Conservation (phyloP, 2,797 vertebrate species). For the Lateolabrax maculatus region DNA sequence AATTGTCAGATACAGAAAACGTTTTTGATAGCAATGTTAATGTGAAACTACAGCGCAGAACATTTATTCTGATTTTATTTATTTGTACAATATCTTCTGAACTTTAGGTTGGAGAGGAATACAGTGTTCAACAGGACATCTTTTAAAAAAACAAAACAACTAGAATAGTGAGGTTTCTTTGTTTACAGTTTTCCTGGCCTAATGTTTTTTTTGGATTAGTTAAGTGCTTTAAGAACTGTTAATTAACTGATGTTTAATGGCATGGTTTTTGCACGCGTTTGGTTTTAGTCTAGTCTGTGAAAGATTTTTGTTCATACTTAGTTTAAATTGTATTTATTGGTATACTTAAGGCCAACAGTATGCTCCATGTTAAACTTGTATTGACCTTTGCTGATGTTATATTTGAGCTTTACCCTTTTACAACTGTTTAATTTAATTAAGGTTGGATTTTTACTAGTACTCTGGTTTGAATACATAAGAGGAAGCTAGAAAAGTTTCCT, state of each 20-base stretch:
- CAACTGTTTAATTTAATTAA: conserved; percentile 14
- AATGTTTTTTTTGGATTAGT: conserved; percentile 36
- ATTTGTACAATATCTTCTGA: conserved; percentile 72
- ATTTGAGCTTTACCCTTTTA: conserved; percentile 38
- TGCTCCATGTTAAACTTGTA: conserved; percentile 38
- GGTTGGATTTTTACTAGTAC: not conserved
- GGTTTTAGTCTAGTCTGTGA: conserved; percentile 70
- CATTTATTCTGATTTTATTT: conserved; percentile 76
- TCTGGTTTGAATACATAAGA: conserved; percentile 14
- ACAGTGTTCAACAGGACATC: conserved; percentile 41
- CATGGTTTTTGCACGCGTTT: conserved; percentile 74
- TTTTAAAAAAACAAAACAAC: conserved; percentile 21
- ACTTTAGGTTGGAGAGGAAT: conserved; percentile 40
- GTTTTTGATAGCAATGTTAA: conserved; percentile 62
- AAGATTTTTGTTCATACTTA: conserved; percentile 45
- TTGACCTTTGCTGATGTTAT: conserved; percentile 30
- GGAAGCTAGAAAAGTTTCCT: conserved; percentile 5
- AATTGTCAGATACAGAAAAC: conserved; percentile 41
- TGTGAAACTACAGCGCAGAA: conserved; percentile 74
- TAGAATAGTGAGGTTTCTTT: conserved; percentile 34
- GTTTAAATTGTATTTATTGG: conserved; percentile 73
- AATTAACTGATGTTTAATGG: conserved; percentile 53
- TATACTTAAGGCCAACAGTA: conserved; percentile 28
- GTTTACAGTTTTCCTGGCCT: conserved; percentile 65
- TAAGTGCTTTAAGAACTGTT: conserved; percentile 58